Conservation (phyloP, 2,113 vertebrate genomes). For the Nesogale talazaci region DNA sequence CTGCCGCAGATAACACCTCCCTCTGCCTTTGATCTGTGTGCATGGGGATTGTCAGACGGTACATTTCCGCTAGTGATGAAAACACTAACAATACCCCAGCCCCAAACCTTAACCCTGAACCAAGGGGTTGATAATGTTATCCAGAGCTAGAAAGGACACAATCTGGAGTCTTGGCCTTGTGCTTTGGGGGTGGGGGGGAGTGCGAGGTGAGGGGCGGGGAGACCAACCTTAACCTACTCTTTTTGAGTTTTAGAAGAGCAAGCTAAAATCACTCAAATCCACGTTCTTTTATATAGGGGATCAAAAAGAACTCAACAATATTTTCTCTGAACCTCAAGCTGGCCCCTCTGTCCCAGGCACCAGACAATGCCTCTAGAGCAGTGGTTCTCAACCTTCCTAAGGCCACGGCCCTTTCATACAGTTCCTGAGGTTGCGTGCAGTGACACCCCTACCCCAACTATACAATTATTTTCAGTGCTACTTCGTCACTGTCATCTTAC, state of each 20-base stretch:
- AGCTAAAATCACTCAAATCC: neutral
- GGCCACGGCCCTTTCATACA: too few species aligned
- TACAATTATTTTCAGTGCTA: too few species aligned
- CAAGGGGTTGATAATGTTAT: constrained; percentile 55
- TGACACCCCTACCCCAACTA: too few species aligned
- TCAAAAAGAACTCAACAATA: constrained; percentile 31
- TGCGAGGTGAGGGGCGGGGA: too few species aligned
- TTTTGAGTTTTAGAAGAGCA: neutral
- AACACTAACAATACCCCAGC: constrained; percentile 69
- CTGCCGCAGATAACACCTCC: constrained; percentile 60
- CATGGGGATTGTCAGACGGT: constrained; percentile 74
- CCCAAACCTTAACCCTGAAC: constrained; percentile 71
- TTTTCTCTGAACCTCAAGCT: constrained; percentile 56
- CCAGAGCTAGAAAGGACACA: neutral
- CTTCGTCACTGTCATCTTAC: too few species aligned
- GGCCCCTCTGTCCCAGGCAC: constrained; percentile 10
- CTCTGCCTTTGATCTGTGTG: constrained; percentile 68
- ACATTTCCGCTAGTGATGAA: constrained; percentile 78
- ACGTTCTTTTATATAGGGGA: neutral
- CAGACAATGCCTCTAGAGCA: neutral
- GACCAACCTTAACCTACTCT: neutral
- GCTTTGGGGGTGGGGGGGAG: too few species aligned
- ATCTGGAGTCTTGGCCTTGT: neutral
- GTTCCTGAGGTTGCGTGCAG: too few species aligned
- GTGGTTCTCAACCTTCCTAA: too few species aligned